Base-by-base conservation (phyloP, 64 coral and sea anemone species). In the Platygyra sinensis region DNA sequence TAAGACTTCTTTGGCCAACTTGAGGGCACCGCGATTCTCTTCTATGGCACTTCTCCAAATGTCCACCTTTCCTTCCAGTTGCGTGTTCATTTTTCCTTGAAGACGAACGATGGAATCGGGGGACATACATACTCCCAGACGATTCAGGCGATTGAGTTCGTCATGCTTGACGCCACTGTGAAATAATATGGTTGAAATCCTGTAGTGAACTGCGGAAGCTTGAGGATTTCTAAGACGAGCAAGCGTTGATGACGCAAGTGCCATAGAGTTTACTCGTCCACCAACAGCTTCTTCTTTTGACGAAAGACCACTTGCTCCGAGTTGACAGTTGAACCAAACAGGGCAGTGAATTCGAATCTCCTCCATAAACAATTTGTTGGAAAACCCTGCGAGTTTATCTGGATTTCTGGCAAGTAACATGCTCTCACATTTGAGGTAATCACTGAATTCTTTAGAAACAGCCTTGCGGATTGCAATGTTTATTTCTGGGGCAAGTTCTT, bases 101-200 rank as follows among this genome's bases (percentile, higher is more conserved):
- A 73, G 19, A 30, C 46, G 33, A 52, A 87, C 33, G 15, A 74
- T 74, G 5, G 63, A 36, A 55, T 73, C 42, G 19, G 84, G 67
- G 7, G 84, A 87, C 84, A 87, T 87, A 15, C 63, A 72, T 18
- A 73, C n/a, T 87, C 84, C 84, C 24, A 74, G 52, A 24, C 69
- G 64, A 71, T 87, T 87, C 20, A 87, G 46, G 10, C 65, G 84
- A 14, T 18, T 67, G 20, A 84, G 42, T n/a, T 87, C 84, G 22
- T 87, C 67, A 22, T 87, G 46, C 22, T 72, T 67, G 5, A 72
- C 67, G 24, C 83, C 83, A n/a, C 83, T 87, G 67, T 84, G 80
- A 28, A 87, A 87, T 72, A 87, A 72, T 36, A 87, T 69, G 2
- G 83, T 87, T 0, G 83, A 72, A 72, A 87, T 42, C 20, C 84